phyloP scores from a whole-genome alignment of 2,113 vertebrate species.

The Clupea harengus region DNA sequence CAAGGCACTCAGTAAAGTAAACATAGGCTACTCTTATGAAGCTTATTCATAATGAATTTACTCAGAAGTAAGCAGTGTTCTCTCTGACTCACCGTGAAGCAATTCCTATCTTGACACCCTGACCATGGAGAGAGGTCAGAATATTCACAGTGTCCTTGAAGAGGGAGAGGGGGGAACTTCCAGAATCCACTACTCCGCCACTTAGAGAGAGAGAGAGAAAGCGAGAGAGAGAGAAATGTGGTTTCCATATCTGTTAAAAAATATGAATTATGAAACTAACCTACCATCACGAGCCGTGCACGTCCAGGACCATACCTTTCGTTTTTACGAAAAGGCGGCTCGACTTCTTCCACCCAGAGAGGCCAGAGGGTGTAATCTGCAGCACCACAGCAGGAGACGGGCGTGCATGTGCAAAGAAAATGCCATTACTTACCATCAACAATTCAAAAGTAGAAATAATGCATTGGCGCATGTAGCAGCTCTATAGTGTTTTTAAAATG shows the following conservation, averaged over 20 bases:
- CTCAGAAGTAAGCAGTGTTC: not conserved
- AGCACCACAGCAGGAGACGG: not conserved
- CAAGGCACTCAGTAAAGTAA: not conserved
- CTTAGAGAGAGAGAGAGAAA: slow-evolving; percentile 46
- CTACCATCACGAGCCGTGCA: not conserved
- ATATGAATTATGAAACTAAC: not conserved
- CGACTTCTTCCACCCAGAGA: slow-evolving; percentile 71
- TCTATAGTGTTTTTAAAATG: not conserved
- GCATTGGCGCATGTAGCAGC: not conserved
- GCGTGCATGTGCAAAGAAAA: not conserved
- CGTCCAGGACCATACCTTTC: slow-evolving; percentile 36
- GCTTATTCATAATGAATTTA: not conserved
- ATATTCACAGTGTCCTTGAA: slow-evolving; percentile 62
- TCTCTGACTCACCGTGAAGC: slow-evolving; percentile 66
- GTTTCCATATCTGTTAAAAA: not conserved
- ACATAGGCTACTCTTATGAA: not conserved
- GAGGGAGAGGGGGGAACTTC: slow-evolving; percentile 38
- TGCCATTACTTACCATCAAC: not conserved
- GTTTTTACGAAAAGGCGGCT: slow-evolving; percentile 64
- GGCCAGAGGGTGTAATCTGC: slow-evolving; percentile 76
- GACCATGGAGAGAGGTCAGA: slow-evolving; percentile 52
- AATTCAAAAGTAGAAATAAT: not conserved
- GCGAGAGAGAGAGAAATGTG: not conserved
- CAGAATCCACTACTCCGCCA: slow-evolving; percentile 56
- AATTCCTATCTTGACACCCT: slow-evolving; percentile 58